phyloP scores from a whole-genome alignment of 1,140 invertebrate genomes.

The Charaxes varanes region DNA sequence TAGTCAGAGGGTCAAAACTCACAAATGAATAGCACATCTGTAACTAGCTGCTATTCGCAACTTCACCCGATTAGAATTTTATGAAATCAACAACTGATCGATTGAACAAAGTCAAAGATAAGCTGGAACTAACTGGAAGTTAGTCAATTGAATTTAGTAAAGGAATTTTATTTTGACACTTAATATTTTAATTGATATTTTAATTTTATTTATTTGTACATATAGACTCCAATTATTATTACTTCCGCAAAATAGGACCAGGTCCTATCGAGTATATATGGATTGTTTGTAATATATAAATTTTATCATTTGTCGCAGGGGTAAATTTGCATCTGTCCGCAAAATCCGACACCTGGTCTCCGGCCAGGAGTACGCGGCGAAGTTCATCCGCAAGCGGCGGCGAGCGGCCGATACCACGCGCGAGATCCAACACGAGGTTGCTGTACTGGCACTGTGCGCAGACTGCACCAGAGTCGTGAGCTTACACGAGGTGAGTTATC shows the following conservation, averaged over 20 bases:
- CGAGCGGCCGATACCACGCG: conserved; percentile 86
- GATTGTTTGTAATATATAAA: not conserved
- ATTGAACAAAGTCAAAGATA: too few species aligned
- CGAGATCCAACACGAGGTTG: conserved; percentile 93
- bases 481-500: conserved; percentile 83
- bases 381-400: conserved; percentile 93
- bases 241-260: conserved; percentile 2
- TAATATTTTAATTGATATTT: too few species aligned
- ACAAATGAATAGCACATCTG: too few species aligned
- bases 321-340: conserved; percentile 96
- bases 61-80: too few species aligned
- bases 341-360: conserved; percentile 89
- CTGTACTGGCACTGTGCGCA: conserved; percentile 88
- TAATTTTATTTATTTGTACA: too few species aligned
- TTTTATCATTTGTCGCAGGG: conserved; percentile 79
- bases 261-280: not conserved
- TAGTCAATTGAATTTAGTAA: too few species aligned
- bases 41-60: too few species aligned
- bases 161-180: too few species aligned
- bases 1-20: too few species aligned
- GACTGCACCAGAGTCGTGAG: conserved; percentile 87
- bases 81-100: too few species aligned
- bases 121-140: too few species aligned
- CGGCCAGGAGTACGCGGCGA: conserved; percentile 93
- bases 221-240: too few species aligned